Conservation (phyloP, 92 coral and sea anemone species). For the Scolanthus callimorphus region DNA sequence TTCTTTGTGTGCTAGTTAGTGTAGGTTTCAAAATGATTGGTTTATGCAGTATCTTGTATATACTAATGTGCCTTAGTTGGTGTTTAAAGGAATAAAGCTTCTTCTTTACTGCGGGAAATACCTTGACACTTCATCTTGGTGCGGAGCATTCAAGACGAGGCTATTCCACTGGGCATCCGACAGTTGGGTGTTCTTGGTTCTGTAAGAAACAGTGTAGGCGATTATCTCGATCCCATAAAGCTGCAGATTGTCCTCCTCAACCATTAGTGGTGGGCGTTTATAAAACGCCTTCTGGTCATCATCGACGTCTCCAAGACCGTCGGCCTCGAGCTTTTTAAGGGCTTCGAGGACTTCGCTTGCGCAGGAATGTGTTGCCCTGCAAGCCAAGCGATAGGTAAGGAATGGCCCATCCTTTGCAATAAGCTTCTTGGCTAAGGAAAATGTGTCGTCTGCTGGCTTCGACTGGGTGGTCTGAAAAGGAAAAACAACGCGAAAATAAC, state of each 20-base stretch:
- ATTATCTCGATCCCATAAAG: constrained; percentile 18
- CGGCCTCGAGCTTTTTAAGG: constrained; percentile 20
- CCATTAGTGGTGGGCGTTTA: constrained; percentile 6
- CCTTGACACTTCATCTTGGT: constrained; percentile 13
- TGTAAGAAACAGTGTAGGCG: constrained; percentile 1
- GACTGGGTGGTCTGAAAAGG: too few relatives aligned
- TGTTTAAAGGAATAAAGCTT: too few relatives aligned
- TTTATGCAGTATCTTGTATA: too few relatives aligned
- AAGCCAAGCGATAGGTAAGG: constrained; percentile 12
- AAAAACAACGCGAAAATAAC: too few relatives aligned
- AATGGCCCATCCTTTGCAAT: constrained; percentile 23
- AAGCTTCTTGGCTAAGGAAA: too few relatives aligned
- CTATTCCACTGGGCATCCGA: constrained; percentile 13
- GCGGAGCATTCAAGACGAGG: constrained; percentile 17
- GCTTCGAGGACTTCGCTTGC: constrained; percentile 8
- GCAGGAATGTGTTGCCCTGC: constrained; percentile 16
- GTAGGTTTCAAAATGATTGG: too few relatives aligned
- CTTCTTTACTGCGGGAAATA: too few relatives aligned
- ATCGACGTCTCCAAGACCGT: constrained; percentile 4
- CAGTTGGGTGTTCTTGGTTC: constrained; percentile 6
- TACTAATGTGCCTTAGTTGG: too few relatives aligned
- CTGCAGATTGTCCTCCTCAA: constrained; percentile 6
- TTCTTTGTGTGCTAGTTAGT: too few relatives aligned
- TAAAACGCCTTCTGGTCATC: constrained; percentile 17
- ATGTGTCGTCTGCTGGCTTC: too few relatives aligned